Evolutionary conservation across 2,888 invertebrate genomes (phyloP), one percentile per base, ranked within the genome.

Genomic region (Rapana venosa): DNA sequence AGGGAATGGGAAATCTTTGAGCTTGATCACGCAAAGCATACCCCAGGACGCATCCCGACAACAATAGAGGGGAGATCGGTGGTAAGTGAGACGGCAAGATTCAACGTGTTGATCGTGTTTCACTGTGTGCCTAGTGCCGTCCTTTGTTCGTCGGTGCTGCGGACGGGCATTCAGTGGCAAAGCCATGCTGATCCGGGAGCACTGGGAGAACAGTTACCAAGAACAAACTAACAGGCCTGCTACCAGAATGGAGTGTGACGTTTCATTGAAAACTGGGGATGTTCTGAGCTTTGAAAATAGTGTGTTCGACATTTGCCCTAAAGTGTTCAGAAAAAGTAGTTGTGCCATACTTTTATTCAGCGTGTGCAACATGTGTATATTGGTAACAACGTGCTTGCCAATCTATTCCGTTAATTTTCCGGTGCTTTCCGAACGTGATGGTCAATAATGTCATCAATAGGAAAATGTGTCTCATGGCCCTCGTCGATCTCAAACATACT

Each of bases 231-330:
- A 79, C 15, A 66, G 20, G 32, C 17, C 15, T 32, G n/a, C 32
- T 35, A 17, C 22, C 47, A 83, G 15, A 83, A 83, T 83, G 81
- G 81, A 83, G 81, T 36, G 26, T 4, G 81, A 83, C 81, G 81
- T 83, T 17, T 83, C 26, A 8, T 47, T 83, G 22, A 47, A 22
- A 22, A 47, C 74, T 74, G 74, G n/a, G 11, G n/a, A 74, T 74
- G 74, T 74, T 74, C 81, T 22, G 13, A 30, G 36, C n/a, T n/a
- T 20, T n/a, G 22, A 8, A 74, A 47, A 47, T 8, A 47, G 74
- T 26, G 11, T 11, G 74, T 22, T 74, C 11, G 74, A 20, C 20
- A n/a, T 22, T 26, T 26, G 74, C 74, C 74, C 47, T 47, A 47
- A 47, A 47, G 47, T 47, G 47, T 47, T 47, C 47, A 47, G 47